Base-by-base conservation (phyloP, 2,888 invertebrate species). In the Mycalesis mineus region DNA sequence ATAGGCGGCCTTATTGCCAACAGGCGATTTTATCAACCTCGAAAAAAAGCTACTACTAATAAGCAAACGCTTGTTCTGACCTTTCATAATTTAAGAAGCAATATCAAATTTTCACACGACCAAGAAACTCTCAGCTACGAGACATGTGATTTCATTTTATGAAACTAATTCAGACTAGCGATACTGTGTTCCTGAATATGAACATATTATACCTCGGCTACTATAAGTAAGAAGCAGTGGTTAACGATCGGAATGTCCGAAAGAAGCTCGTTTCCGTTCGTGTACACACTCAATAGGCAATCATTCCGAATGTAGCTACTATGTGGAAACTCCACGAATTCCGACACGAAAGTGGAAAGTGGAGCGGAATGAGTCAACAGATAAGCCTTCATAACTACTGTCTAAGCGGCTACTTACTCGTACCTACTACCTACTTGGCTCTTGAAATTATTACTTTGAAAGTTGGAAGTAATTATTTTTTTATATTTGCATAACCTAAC, bases 331-430 rank as follows among this genome's bases (percentile, higher is more conserved):
- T 65, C 68, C 61, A 64, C 68, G 64, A 71, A 80, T 81, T 72
- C 78, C 71, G 63, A 69, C 81, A 80, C 80, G 80, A 75, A 77
- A 68, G 65, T 66, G 67, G 63, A 65, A 71, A 67, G 59, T 64
- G 60, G 69, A 67, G 68, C 66, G 69, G 69, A 67, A 68, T 66
- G 69, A 66, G 66, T 65, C 64, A 65, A 67, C 66, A 73, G 77
- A 78, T 77, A 78, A 77, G 75, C 69, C 65, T 55, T 73, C 50
- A 36, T 59, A 40, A 57, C 48, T 39, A 47, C 44, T 58, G 50
- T 58, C 52, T 52, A 31, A 51, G 22, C 13, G 40, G 40, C 28
- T n/a, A 51, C 49, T 8, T 3, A n/a, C n/a, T n/a, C n/a, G n/a
- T n/a, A 11, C 9, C 5, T 11, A 11, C 33, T 33, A 7, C 33